These are phyloP conservation scores for Staurois parvus DNA, from an alignment of 2,797 vertebrate genomes.

Conservation along the genomic window DNA sequence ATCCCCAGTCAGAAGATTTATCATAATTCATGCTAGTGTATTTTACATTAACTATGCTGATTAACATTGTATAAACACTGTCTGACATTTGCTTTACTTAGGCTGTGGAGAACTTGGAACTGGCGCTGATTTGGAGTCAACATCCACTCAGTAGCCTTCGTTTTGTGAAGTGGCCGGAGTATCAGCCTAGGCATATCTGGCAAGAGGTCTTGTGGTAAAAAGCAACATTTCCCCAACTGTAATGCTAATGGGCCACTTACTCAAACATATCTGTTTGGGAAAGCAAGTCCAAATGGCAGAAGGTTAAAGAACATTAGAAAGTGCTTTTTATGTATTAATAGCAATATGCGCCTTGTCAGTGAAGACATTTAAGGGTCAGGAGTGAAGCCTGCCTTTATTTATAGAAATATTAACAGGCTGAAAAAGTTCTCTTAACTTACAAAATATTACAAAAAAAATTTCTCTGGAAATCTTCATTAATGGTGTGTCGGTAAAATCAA, in stretches of 20 bases:
- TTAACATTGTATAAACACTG: slow-evolving; percentile 82
- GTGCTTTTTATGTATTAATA: slow-evolving; percentile 64
- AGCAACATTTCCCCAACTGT: slow-evolving; percentile 67
- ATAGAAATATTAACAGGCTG: slow-evolving; percentile 61
- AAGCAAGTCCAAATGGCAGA: slow-evolving; percentile 68
- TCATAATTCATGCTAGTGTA: slow-evolving; percentile 84
- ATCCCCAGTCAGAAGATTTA: slow-evolving; percentile 78
- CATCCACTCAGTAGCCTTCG: slow-evolving; percentile 73
- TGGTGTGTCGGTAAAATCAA: background rate
- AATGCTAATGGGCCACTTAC: slow-evolving; percentile 78
- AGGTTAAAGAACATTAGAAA: slow-evolving; percentile 74
- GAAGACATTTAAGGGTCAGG: slow-evolving; percentile 65
- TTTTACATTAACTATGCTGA: slow-evolving; percentile 84
- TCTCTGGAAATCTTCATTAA: background rate
- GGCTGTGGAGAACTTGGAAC: slow-evolving; percentile 67
- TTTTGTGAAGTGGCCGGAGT: slow-evolving; percentile 72
- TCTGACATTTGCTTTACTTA: slow-evolving; percentile 73
- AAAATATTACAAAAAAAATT: slow-evolving; percentile 23
- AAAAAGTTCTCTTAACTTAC: slow-evolving; percentile 59
- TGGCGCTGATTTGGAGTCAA: slow-evolving; percentile 72
- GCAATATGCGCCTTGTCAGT: slow-evolving; percentile 64
- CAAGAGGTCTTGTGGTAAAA: slow-evolving; percentile 64
- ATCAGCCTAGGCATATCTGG: slow-evolving; percentile 76
- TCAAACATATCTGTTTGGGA: slow-evolving; percentile 73
- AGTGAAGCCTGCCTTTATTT: slow-evolving; percentile 61